A percentile compares a stretch with the other conserved stretches of the same genome.
phyloP scores from a whole-genome alignment of 2,888 invertebrate genomes.

The Gibbula magus region DNA sequence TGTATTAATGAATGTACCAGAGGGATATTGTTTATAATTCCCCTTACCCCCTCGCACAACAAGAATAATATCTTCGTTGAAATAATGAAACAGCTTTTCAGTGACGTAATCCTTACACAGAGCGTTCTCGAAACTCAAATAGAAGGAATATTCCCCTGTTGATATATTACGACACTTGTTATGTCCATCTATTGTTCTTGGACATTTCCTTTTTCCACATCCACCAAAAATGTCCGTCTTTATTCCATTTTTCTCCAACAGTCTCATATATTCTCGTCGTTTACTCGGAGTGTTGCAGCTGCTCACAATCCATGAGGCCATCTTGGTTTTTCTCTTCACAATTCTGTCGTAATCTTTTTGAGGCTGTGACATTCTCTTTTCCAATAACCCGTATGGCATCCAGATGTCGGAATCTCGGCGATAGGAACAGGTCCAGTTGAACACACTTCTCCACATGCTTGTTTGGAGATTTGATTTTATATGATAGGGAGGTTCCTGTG shows the following conservation, averaged over 20 bases:
- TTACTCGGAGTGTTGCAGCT: background rate
- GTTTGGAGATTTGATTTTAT: background rate
- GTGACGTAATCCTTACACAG: conserved; percentile 12
- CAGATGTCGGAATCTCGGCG: background rate
- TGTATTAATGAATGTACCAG: background rate
- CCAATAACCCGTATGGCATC: background rate
- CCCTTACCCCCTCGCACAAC: background rate
- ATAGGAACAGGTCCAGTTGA: conserved; percentile 14
- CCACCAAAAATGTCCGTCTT: background rate
- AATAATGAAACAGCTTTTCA: background rate
- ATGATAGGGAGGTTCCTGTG: background rate
- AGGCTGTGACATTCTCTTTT: background rate
- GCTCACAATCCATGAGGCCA: background rate
- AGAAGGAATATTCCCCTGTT: background rate
- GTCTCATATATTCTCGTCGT: background rate
- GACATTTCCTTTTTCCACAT: background rate
- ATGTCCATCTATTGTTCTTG: background rate
- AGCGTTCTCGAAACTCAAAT: background rate
- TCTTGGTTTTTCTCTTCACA: background rate
- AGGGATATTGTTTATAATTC: background rate
- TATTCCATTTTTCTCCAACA: background rate
- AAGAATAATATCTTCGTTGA: background rate
- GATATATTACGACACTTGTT: background rate
- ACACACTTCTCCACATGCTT: background rate
- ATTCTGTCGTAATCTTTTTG: background rate